These are phyloP conservation scores for Sebastes kiyomatsui DNA, from an alignment of 2,797 vertebrate species.

Conservation along the genomic window DNA sequence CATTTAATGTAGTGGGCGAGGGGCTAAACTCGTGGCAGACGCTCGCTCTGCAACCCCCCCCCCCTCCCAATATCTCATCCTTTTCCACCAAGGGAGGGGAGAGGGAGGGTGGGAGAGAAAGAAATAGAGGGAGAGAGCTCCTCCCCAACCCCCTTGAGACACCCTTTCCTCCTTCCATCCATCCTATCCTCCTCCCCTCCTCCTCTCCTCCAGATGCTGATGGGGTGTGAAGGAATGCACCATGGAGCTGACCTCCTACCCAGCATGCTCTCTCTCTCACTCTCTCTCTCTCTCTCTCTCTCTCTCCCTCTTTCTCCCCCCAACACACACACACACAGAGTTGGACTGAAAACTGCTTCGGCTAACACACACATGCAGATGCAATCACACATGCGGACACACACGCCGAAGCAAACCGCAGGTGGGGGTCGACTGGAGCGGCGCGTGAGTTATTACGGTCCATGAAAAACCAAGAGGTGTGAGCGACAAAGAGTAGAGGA, in stretches of 20 bases:
- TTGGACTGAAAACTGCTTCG: not conserved
- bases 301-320: not conserved
- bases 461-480: slow-evolving; percentile 62
- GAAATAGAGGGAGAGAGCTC: slow-evolving; percentile 4
- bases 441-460: slow-evolving; percentile 64
- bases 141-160: slow-evolving; percentile 60
- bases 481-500: slow-evolving; percentile 68
- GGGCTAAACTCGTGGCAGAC: slow-evolving; percentile 84
- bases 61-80: not conserved
- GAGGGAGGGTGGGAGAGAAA: not conserved
- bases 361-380: not conserved
- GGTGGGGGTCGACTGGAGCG: slow-evolving; percentile 52
- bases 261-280: slow-evolving; percentile 44
- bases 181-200: slow-evolving; percentile 41
- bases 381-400: not conserved
- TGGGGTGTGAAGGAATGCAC: slow-evolving; percentile 81
- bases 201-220: slow-evolving; percentile 76
- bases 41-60: slow-evolving; percentile 29
- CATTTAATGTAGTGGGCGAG: slow-evolving; percentile 84
- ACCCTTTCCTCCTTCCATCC: slow-evolving; percentile 46
- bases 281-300: slow-evolving; percentile 17
- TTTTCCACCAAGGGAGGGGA: slow-evolving; percentile 11
- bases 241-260: slow-evolving; percentile 75
- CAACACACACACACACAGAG: not conserved
- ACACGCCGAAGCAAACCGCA: slow-evolving; percentile 8